phyloP scores from a whole-genome alignment of 2,113 vertebrate genomes.

The Actenoides lindsayi region DNA sequence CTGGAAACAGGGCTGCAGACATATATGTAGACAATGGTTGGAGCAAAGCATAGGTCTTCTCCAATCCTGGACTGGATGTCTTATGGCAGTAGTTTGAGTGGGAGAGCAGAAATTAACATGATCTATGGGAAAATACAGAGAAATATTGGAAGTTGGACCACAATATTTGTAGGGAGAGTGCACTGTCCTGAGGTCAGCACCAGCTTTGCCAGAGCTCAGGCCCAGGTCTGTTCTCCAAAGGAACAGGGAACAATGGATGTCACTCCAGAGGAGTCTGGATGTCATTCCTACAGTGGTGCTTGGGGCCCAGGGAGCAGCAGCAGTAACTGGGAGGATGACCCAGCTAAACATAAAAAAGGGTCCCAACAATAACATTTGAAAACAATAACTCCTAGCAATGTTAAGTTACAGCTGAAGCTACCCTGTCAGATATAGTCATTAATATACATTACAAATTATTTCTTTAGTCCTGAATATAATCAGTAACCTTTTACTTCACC shows the following conservation, averaged over 20 bases:
- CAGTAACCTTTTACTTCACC: background rate
- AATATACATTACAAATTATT: background rate
- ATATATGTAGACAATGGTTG: fast-evolving
- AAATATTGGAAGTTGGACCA: fast-evolving
- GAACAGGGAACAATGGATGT: background rate
- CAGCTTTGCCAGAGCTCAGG: background rate
- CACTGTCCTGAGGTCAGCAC: background rate
- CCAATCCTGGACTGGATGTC: fast-evolving
- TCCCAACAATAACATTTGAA: background rate
- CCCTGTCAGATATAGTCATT: background rate
- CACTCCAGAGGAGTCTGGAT: background rate
- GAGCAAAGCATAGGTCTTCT: background rate
- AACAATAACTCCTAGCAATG: background rate
- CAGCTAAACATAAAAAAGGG: background rate
- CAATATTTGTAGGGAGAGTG: background rate
- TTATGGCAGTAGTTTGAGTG: background rate
- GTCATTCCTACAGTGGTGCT: fast-evolving
- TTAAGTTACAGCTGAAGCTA: background rate
- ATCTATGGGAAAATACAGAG: background rate
- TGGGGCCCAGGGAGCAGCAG: background rate
- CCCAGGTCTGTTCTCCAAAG: background rate
- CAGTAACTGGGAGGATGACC: background rate
- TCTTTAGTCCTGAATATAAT: background rate
- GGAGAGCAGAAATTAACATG: background rate
- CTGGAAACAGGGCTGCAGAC: background rate